Percentiles rank a stretch among this genome's conserved stretches.
phyloP scores from a whole-genome alignment of 2,797 vertebrate genomes.

The Simalia tracyae region DNA sequence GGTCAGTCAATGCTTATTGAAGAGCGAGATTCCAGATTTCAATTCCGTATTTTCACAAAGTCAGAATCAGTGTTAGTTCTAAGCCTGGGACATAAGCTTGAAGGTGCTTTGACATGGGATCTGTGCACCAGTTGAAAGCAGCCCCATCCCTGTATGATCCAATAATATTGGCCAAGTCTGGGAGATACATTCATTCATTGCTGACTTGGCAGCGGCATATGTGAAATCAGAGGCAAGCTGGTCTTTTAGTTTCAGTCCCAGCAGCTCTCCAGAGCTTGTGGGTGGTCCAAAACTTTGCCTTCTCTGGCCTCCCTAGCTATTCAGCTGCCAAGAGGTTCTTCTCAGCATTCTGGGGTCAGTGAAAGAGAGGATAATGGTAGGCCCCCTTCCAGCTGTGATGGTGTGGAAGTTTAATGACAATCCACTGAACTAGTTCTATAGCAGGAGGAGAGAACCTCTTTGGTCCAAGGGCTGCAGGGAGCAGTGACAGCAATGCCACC shows the following conservation, averaged over 20 bases:
- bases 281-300: neutral
- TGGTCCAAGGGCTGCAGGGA: neutral
- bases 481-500: neutral
- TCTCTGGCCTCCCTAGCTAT: neutral
- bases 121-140: neutral
- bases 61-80: too few relatives aligned
- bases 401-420: neutral
- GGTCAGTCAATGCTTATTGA: neutral
- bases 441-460: neutral
- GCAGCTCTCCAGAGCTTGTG: neutral
- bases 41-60: neutral
- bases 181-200: neutral
- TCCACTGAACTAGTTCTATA: neutral
- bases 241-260: neutral
- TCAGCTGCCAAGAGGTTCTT: neutral
- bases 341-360: neutral
- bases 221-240: neutral
- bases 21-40: neutral
- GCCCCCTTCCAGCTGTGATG: neutral
- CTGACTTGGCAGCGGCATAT: neutral
- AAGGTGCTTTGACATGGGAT: neutral
- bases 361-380: neutral
- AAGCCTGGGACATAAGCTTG: neutral
- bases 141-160: neutral
- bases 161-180: neutral